A percentile compares a stretch with the other conserved stretches of the same genome.
Evolutionary conservation across 2,888 invertebrate genomes (phyloP).

Genomic region (Cataglyphis altisquamis): DNA sequence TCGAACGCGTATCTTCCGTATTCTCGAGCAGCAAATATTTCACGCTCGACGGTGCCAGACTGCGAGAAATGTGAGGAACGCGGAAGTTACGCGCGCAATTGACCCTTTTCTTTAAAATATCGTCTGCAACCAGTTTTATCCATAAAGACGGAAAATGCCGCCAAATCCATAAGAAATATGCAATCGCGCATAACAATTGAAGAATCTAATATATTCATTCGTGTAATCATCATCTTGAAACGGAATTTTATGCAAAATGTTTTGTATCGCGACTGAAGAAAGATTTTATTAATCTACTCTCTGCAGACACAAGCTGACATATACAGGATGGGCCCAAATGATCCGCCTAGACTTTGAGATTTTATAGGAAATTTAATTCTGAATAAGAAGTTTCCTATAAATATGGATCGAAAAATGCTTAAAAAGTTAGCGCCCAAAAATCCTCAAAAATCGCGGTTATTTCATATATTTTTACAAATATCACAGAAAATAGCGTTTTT

Average conservation of each 20-base stretch:
- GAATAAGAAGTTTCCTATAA: too few species aligned
- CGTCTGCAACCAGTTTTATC: constrained; percentile 19
- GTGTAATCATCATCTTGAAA: constrained; percentile 12
- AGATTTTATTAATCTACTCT: constrained; percentile 21
- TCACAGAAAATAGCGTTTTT: too few species aligned
- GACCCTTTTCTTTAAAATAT: constrained; percentile 46
- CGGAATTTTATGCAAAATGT: not conserved
- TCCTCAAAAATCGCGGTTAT: too few species aligned
- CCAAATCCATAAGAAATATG: constrained; percentile 34
- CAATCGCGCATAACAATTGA: constrained; percentile 6
- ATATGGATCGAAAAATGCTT: too few species aligned
- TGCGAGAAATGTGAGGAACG: constrained; percentile 40
- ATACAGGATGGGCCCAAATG: too few species aligned
- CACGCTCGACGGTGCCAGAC: constrained; percentile 53
- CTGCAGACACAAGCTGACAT: not conserved
- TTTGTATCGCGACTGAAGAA: not conserved
- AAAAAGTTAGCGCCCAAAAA: too few species aligned
- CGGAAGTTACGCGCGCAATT: constrained; percentile 29
- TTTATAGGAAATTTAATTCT: too few species aligned
- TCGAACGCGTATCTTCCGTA: constrained; percentile 39
- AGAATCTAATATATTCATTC: constrained; percentile 16
- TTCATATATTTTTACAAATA: too few species aligned
- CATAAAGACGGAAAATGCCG: not conserved
- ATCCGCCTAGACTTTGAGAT: too few species aligned
- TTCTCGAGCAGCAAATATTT: constrained; percentile 40